Evolutionary conservation across 2,797 vertebrate genomes (phyloP).

Genomic region (Tinamus major): DNA sequence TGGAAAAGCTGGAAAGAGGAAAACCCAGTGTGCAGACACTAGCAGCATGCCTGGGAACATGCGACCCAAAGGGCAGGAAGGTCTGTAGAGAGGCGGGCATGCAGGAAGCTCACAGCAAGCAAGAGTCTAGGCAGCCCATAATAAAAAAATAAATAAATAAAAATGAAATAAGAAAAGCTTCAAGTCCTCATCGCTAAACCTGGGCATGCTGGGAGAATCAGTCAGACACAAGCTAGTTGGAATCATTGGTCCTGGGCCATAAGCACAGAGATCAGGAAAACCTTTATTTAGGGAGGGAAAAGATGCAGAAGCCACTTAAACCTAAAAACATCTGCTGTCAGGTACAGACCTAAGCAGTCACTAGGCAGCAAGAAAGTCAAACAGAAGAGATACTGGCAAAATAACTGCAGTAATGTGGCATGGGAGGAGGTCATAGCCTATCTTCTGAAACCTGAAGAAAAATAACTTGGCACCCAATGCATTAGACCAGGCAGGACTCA

Average conservation of each 20-base stretch:
- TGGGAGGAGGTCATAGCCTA: neutral
- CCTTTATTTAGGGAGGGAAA: neutral
- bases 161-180: neutral
- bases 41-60: neutral
- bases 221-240: neutral
- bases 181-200: neutral
- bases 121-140: neutral
- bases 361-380: neutral
- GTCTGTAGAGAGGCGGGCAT: neutral
- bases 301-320: neutral
- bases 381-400: neutral
- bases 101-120: neutral
- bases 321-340: neutral
- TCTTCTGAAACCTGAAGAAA: neutral
- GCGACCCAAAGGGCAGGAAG: accelerated
- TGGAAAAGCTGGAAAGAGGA: neutral
- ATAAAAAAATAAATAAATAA: neutral
- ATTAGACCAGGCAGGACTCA: neutral
- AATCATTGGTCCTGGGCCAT: neutral
- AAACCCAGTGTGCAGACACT: neutral
- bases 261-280: neutral
- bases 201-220: neutral
- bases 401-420: neutral
- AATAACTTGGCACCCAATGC: neutral
- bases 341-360: neutral